Conservation (phyloP, 2,113 vertebrate genomes). For the cat (Felis catus) region F.catus_Fca126_mat1.0 CM031413.1:129484501-129485000, state of each 20-base stretch:
- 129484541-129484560: neutral
- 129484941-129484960: conserved; percentile 50
- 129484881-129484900: neutral
- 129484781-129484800: neutral
- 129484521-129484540: neutral
- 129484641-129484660: neutral
- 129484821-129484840: conserved; percentile 10
- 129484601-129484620: neutral
- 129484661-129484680: neutral
- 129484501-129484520: neutral
- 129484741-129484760: conserved; percentile 11
- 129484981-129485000: conserved; percentile 76
- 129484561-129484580: neutral
- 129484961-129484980: conserved; percentile 69
- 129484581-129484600: accelerated
- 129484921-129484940: neutral
- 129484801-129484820: neutral
- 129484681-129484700: neutral
- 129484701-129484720: neutral
- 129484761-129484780: neutral
- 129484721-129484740: neutral
- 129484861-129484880: neutral
- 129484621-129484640: too few species aligned
- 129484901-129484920: neutral
- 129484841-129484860: conserved; percentile 9